These are phyloP conservation scores for Agrenia bidenticulata DNA, from an alignment of 2,888 invertebrate genomes.

Conservation along the genomic window DNA sequence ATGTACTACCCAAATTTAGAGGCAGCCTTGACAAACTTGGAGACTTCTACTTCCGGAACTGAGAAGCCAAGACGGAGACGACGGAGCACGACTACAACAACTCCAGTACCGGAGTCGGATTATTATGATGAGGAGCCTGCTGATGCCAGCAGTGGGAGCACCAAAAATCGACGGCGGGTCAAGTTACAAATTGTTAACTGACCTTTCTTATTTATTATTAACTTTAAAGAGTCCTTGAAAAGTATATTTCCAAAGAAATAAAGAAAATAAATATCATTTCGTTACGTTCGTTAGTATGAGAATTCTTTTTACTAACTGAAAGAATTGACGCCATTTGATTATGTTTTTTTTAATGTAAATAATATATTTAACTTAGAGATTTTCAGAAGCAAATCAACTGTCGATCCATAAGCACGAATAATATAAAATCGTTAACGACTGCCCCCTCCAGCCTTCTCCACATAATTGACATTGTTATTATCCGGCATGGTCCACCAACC, in stretches of 20 bases:
- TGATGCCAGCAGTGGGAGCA: not conserved
- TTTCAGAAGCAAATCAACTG: not conserved
- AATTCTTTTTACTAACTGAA: not conserved
- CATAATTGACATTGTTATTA: not conserved
- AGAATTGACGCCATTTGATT: not conserved
- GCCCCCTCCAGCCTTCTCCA: not conserved
- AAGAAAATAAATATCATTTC: too few relatives aligned
- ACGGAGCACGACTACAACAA: conserved; percentile 5
- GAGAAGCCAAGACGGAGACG: not conserved
- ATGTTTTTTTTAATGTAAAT: not conserved
- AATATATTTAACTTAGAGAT: not conserved
- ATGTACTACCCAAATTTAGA: conserved; percentile 13
- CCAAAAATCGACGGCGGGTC: not conserved
- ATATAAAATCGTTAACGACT: too few relatives aligned
- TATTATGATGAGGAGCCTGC: conserved; percentile 5
- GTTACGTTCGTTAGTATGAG: too few relatives aligned
- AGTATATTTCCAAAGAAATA: too few relatives aligned
- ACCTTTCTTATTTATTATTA: too few relatives aligned
- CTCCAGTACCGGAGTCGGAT: conserved; percentile 5
- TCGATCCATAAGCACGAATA: not conserved
- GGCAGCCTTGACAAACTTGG: not conserved
- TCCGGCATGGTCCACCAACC: not conserved
- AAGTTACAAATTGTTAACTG: too few relatives aligned
- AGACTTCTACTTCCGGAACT: not conserved
- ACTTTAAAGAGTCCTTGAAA: too few relatives aligned